Conservation (phyloP, 2,888 invertebrate genomes). For the Taphrorychus bicolor region DNA sequence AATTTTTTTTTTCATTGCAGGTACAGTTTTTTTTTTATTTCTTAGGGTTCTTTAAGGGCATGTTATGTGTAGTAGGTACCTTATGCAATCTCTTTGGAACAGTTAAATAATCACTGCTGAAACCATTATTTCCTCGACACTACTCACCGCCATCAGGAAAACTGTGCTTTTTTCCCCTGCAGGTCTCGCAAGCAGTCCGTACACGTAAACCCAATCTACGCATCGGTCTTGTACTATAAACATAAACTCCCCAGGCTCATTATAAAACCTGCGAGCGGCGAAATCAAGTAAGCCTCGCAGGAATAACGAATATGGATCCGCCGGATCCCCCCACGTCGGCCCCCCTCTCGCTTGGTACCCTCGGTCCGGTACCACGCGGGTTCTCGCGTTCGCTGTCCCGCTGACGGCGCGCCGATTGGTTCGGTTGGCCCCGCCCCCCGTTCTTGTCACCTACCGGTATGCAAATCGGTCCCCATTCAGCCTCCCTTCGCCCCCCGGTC, state of each 20-base stretch:
- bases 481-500: slow-evolving; percentile 29
- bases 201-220: slow-evolving; percentile 33
- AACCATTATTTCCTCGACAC: neutral
- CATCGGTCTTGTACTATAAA: slow-evolving; percentile 33
- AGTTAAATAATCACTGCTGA: too few relatives aligned
- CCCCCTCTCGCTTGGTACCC: slow-evolving; percentile 28
- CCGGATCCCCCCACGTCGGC: slow-evolving; percentile 11
- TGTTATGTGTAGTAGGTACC: too few relatives aligned
- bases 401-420: slow-evolving; percentile 29
- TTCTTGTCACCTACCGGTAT: slow-evolving; percentile 63
- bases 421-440: slow-evolving; percentile 45
- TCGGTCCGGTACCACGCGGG: slow-evolving; percentile 39
- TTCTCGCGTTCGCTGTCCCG: slow-evolving; percentile 27
- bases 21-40: too few relatives aligned
- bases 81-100: too few relatives aligned
- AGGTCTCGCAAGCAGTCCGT: slow-evolving; percentile 1
- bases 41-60: too few relatives aligned
- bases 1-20: too few relatives aligned
- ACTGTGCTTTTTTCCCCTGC: too few relatives aligned
- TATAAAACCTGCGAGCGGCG: slow-evolving; percentile 37
- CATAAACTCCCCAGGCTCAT: slow-evolving; percentile 41
- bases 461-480: slow-evolving; percentile 59
- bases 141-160: too few relatives aligned
- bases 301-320: slow-evolving; percentile 40
- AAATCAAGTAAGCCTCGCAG: slow-evolving; percentile 37